phyloP scores from a whole-genome alignment of 2,888 invertebrate genomes.

The Troides aeacus region DNA sequence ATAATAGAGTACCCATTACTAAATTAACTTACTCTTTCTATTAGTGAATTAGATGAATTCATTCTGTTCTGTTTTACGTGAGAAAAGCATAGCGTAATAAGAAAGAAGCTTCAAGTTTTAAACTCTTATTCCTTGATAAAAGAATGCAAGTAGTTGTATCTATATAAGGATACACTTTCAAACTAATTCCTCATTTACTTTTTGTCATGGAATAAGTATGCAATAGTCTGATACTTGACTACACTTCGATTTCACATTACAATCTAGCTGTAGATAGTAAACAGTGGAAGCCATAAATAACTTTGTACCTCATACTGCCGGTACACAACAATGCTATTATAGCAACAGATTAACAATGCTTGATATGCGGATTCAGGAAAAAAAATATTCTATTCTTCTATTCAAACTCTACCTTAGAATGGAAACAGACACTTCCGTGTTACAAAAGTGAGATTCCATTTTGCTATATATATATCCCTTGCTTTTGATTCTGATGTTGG shows the following conservation, averaged over 20 bases:
- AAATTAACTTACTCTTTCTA: conserved; percentile 15
- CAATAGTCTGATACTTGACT: too few species aligned
- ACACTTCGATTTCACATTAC: too few species aligned
- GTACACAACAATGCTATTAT: too few species aligned
- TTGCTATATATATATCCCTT: neutral
- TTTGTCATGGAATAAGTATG: neutral
- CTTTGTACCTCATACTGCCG: too few species aligned
- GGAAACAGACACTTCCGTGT: too few species aligned
- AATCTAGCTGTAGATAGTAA: too few species aligned
- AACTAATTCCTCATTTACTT: neutral
- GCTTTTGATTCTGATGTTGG: neutral
- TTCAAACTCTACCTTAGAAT: too few species aligned
- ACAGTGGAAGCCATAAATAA: too few species aligned
- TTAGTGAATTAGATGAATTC: conserved; percentile 11
- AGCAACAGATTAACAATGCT: too few species aligned
- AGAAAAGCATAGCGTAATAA: neutral
- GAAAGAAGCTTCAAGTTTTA: neutral
- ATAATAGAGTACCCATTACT: conserved; percentile 4
- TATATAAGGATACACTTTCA: neutral
- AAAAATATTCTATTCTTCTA: too few species aligned
- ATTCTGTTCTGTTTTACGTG: conserved; percentile 4
- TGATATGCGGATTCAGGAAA: too few species aligned
- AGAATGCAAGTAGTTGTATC: neutral
- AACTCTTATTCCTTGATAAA: neutral
- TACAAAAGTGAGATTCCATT: neutral